A percentile compares a stretch with the other conserved stretches of the same genome.
phyloP scores from a whole-genome alignment of 2,888 invertebrate genomes.

The Terebella lapidaria region DNA sequence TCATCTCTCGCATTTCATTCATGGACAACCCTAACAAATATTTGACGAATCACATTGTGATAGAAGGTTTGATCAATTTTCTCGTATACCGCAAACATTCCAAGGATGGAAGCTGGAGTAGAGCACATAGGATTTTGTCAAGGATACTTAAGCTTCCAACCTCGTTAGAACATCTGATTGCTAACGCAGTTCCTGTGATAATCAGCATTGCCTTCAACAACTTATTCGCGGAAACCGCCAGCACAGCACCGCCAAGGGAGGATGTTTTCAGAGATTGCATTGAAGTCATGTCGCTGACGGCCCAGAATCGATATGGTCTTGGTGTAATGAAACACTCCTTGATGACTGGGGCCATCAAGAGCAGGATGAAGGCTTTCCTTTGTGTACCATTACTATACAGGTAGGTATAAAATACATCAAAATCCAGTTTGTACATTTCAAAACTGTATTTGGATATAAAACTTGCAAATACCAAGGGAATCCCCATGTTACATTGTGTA shows the following conservation, averaged over 20 bases:
- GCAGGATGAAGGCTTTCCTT: background rate
- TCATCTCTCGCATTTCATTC: conserved; percentile 39
- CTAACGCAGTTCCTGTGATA: background rate
- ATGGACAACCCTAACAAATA: conserved; percentile 32
- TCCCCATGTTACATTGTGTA: no score
- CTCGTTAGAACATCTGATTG: background rate
- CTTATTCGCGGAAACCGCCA: background rate
- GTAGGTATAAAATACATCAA: background rate
- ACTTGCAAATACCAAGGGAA: no score
- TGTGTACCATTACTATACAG: background rate
- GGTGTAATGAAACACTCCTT: background rate
- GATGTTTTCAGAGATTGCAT: background rate
- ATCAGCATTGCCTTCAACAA: background rate
- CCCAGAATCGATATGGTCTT: background rate
- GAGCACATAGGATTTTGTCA: background rate
- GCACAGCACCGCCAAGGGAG: background rate
- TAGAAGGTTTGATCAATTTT: background rate
- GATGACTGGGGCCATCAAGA: background rate
- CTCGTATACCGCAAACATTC: background rate
- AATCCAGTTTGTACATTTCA: background rate
- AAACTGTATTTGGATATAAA: no score
- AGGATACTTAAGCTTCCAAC: background rate
- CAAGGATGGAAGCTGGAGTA: background rate
- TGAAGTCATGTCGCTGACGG: background rate
- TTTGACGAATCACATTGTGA: conserved; percentile 7